phyloP scores from a whole-genome alignment of 2,888 invertebrate species.

The Mimas tiliae region DNA sequence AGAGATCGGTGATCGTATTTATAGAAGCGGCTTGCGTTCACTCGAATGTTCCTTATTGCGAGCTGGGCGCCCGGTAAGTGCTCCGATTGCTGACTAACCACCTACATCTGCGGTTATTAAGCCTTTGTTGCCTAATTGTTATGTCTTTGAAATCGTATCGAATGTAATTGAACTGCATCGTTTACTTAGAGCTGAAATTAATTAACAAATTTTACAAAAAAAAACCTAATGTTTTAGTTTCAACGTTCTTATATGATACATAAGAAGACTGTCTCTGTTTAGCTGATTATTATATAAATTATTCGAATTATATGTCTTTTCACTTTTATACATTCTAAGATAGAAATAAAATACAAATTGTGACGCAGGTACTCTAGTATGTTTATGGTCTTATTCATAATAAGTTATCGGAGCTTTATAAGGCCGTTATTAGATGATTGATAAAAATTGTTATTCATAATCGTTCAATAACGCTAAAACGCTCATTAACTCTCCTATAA shows the following conservation, averaged over 20 bases:
- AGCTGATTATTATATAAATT: too few species aligned
- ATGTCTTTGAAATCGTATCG: constrained; percentile 28
- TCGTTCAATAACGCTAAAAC: too few species aligned
- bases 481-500: too few species aligned
- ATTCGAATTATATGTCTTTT: too few species aligned
- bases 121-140: constrained; percentile 33
- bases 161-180: constrained; percentile 33
- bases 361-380: too few species aligned
- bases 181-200: constrained; percentile 8
- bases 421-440: too few species aligned
- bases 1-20: constrained; percentile 60
- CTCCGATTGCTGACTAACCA: constrained; percentile 28
- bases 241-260: background rate
- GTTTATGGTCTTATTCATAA: too few species aligned
- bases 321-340: too few species aligned
- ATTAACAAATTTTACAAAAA: background rate
- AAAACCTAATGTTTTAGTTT: background rate
- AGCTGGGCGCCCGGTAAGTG: constrained; percentile 35
- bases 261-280: too few species aligned
- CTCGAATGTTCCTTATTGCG: constrained; percentile 65
- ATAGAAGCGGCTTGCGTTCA: constrained; percentile 69
- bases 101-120: constrained; percentile 18
- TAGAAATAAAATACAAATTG: too few species aligned
- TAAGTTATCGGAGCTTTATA: too few species aligned
- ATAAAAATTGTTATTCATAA: too few species aligned